Base-by-base conservation (phyloP, 2,797 vertebrate species). In the Epinephelus coioides region DNA sequence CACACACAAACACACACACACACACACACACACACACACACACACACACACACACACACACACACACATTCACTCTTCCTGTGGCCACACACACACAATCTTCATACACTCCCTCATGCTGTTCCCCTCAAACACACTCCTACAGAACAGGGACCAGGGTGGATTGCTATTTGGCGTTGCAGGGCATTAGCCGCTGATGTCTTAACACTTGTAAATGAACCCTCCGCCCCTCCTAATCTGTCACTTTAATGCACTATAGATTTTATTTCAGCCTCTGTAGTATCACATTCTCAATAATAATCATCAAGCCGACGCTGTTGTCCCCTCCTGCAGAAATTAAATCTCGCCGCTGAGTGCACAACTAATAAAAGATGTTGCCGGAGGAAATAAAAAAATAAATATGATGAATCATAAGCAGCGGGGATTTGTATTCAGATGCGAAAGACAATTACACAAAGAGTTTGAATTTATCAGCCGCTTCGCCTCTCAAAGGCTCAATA, bases 191-290 rank as follows among this genome's bases (percentile, higher is more conserved):
- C 82, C 34, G 93, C 95, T 97, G 97, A 98, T 98, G 97, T 97
- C 97, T 97, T 97, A 97, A 98, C 97, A 97, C 97, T 98, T 98
- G 97, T 97, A 99, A 98, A 98, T 98, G 97, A 98, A 97, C 96
- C 96, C 95, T 94, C 95, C 96, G 93, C 96, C 96, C 94, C 95
- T 96, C 96, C 96, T 97, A 97, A 97, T 98, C 97, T 98, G 97
- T 98, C 97, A 98, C 97, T 98, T 98, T 99, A 99, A 98, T 98
- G 97, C 96, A 96, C 96, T 98, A 98, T 98, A 97, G 97, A 98
- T 98, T 98, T 98, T 97, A 97, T 97, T 98, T 97, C 96, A 97
- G 94, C 96, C 93, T 94, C 95, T 96, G 96, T 96, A 96, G 95
- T 97, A 97, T 98, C 96, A 96, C 96, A 96, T 96, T 96, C 96